These are phyloP conservation scores for Zoroaster sp. DNA, from an alignment of 53 echinoderm and acorn worm genomes.

Conservation along the genomic window DNA sequence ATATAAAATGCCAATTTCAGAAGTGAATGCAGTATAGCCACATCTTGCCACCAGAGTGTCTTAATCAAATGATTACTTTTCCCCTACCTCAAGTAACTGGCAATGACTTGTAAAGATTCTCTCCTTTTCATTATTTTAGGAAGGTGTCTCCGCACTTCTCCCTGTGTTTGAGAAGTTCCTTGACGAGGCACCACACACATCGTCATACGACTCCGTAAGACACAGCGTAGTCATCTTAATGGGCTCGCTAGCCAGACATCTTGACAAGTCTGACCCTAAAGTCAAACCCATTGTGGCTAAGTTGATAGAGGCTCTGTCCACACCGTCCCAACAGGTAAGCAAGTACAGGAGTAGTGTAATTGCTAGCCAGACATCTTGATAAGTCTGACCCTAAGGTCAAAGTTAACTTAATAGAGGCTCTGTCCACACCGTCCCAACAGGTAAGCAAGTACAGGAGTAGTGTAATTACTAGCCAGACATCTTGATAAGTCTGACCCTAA, in stretches of 20 bases:
- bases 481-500: conserved; percentile 89
- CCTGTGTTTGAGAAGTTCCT: conserved; percentile 96
- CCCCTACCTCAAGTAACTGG: too few relatives aligned
- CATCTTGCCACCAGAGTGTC: too few relatives aligned
- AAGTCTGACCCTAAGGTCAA: conserved; percentile 92
- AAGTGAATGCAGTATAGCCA: too few relatives aligned
- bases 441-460: conserved; percentile 77
- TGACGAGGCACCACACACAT: conserved; percentile 83
- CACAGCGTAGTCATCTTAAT: conserved; percentile 97
- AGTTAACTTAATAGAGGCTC: conserved; percentile 91
- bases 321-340: conserved; percentile 93
- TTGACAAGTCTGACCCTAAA: conserved; percentile 88
- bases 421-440: conserved; percentile 96
- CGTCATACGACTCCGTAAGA: conserved; percentile 82
- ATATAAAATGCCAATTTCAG: too few relatives aligned
- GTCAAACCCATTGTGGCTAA: conserved; percentile 98
- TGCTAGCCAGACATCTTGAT: conserved; percentile 90
- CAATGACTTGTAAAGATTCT: background rate
- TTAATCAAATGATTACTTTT: too few relatives aligned
- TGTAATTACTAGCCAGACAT: conserved; percentile 94
- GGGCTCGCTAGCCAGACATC: conserved; percentile 94
- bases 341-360: conserved; percentile 90
- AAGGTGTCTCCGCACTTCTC: conserved; percentile 74
- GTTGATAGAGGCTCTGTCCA: conserved; percentile 91
- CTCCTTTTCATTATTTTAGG: conserved; percentile 48